Evolutionary conservation across 2,888 invertebrate genomes (phyloP), one percentile per base, ranked within the genome.

Genomic region (Zaprionus bogoriensis): DNA sequence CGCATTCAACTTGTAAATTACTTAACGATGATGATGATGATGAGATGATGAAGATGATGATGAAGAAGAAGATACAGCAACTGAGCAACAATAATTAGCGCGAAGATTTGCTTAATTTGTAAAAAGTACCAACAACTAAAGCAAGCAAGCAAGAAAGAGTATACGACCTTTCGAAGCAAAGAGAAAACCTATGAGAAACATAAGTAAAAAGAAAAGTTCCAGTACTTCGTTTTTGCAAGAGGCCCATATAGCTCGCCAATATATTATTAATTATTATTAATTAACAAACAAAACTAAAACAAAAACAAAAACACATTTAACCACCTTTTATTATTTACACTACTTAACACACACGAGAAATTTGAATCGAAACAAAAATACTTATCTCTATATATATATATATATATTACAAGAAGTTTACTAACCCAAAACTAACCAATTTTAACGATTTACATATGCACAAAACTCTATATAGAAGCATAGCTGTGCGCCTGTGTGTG

Each of bases 171-270:
- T n/a, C n/a, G n/a, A n/a, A n/a, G n/a, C n/a, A 87, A 71, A 80
- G 69, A 68, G 67, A 72, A 59, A 59, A 58, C 50, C 42, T 55
- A 60, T 62, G 54, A 74, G 65, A 77, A 71, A 72, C 71, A 72
- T 58, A 70, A 71, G 68, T 74, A 70, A 74, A 72, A 76, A 71
- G 71, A 67, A 82, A 77, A 87, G 78, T 85, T 88, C 80, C 87
- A 88, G 88, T 87, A 90, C 91, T 91, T 91, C 91, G 91, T 91
- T 91, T 91, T 91, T 91, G 91, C 91, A 91, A 91, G 91, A 91
- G 91, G 91, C 91, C 91, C 91, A 91, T 91, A 91, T 91, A 91
- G 91, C 91, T 91, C 91, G 91, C 91, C 91, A 91, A 91, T 90
- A 90, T 80, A 85, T 79, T 81, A 87, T 83, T 87, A 87, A 77